These are phyloP conservation scores for Thaleichthys pacificus DNA, from an alignment of 2,797 vertebrate species.

Conservation along the genomic window DNA sequence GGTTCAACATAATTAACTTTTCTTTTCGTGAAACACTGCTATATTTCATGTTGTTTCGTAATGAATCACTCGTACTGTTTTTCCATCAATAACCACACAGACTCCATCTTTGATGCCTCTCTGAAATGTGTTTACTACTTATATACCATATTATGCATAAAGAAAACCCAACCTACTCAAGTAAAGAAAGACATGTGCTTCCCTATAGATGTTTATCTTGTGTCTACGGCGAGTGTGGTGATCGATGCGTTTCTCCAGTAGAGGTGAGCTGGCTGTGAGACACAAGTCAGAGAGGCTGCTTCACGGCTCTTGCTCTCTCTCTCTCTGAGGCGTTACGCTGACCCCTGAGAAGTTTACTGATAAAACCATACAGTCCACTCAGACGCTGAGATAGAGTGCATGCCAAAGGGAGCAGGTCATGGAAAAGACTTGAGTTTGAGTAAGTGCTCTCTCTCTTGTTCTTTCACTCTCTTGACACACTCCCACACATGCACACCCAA, in stretches of 20 bases:
- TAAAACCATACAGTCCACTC: constrained; percentile 69
- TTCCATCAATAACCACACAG: too few species aligned
- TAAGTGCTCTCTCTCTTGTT: constrained; percentile 66
- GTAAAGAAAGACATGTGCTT: too few species aligned
- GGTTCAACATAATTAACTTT: too few species aligned
- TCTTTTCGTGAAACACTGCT: too few species aligned
- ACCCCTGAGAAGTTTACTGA: constrained; percentile 74
- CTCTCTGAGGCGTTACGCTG: constrained; percentile 67
- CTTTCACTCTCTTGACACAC: constrained; percentile 50
- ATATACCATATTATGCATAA: too few species aligned
- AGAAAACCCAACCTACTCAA: too few species aligned
- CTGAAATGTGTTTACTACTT: too few species aligned
- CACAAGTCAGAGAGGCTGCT: constrained; percentile 39
- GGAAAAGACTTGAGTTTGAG: constrained; percentile 76
- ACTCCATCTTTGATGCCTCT: too few species aligned
- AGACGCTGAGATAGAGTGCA: constrained; percentile 75
- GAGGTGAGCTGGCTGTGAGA: constrained; percentile 55
- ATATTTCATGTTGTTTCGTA: too few species aligned
- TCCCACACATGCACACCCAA: not conserved
- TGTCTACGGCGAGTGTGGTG: not conserved
- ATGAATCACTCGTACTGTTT: too few species aligned
- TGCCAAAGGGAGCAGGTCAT: constrained; percentile 77
- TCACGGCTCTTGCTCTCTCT: constrained; percentile 53
- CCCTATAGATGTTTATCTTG: not conserved
- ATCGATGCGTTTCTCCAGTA: constrained; percentile 33